These are phyloP conservation scores for Melinopterus prodromus DNA, from an alignment of 2,888 invertebrate species.

Conservation along the genomic window DNA sequence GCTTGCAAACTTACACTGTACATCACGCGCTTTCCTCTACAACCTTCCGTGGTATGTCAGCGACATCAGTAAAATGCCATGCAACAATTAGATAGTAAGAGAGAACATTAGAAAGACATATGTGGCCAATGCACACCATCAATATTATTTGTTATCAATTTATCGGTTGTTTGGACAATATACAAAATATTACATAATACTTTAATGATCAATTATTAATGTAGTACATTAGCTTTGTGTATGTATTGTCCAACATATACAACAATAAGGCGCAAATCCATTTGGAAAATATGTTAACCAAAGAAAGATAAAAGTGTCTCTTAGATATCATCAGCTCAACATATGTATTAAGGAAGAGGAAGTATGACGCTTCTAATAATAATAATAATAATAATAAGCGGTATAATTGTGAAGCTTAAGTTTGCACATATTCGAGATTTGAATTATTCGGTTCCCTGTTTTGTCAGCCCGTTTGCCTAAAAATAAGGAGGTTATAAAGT, in stretches of 20 bases:
- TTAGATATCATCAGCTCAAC: too few species aligned
- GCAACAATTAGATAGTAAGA: conserved; percentile 18
- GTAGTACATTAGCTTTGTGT: background rate
- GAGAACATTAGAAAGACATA: background rate
- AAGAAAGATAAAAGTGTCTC: too few species aligned
- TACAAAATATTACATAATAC: background rate
- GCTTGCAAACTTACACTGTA: background rate
- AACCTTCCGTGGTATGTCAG: conserved; percentile 4
- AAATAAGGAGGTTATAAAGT: too few species aligned
- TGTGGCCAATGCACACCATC: background rate
- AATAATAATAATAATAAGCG: too few species aligned
- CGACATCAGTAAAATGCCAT: conserved; percentile 20
- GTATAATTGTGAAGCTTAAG: too few species aligned
- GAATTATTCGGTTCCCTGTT: too few species aligned
- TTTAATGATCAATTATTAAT: background rate
- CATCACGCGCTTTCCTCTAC: background rate
- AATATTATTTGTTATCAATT: background rate
- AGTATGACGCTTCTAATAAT: too few species aligned
- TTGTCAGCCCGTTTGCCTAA: too few species aligned
- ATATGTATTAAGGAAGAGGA: too few species aligned
- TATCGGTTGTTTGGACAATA: background rate
- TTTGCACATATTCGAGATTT: too few species aligned
- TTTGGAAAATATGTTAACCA: background rate
- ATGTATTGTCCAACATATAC: background rate
- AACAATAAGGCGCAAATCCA: background rate